Conservation (phyloP, 2,113 vertebrate genomes). For the Engystomops pustulosus region DNA sequence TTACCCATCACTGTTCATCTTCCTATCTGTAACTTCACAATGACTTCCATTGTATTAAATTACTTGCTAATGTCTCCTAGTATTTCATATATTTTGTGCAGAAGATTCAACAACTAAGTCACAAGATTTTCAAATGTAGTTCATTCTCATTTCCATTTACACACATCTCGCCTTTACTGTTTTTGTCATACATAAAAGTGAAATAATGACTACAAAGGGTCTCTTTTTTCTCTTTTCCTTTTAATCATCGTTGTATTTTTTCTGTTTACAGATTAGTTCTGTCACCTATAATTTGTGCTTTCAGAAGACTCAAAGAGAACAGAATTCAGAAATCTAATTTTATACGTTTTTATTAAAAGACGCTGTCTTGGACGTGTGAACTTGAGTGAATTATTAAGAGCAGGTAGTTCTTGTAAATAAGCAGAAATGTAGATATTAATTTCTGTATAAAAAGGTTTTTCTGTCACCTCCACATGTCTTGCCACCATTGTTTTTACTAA, state of each 20-base stretch:
- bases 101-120: slow-evolving; percentile 28
- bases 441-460: background rate
- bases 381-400: background rate
- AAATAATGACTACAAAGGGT: slow-evolving; percentile 38
- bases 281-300: slow-evolving; percentile 14
- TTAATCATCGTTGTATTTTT: slow-evolving; percentile 28
- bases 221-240: slow-evolving; percentile 8
- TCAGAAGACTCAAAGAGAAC: background rate
- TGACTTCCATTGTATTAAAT: slow-evolving; percentile 53
- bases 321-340: slow-evolving; percentile 1
- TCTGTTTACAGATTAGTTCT: slow-evolving; percentile 35
- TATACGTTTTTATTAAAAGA: background rate
- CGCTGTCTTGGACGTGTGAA: background rate
- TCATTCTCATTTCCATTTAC: slow-evolving; percentile 36
- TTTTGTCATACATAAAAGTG: slow-evolving; percentile 37
- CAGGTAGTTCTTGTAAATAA: background rate
- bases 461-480: background rate
- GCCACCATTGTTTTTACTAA: background rate
- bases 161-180: slow-evolving; percentile 28
- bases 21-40: slow-evolving; percentile 38
- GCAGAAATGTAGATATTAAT: background rate
- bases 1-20: slow-evolving; percentile 55
- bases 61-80: slow-evolving; percentile 47
- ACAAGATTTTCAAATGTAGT: slow-evolving; percentile 37
- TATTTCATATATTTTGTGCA: slow-evolving; percentile 32